Base-by-base conservation (phyloP, 2,113 vertebrate genomes). In the Vidua chalybeata region DNA sequence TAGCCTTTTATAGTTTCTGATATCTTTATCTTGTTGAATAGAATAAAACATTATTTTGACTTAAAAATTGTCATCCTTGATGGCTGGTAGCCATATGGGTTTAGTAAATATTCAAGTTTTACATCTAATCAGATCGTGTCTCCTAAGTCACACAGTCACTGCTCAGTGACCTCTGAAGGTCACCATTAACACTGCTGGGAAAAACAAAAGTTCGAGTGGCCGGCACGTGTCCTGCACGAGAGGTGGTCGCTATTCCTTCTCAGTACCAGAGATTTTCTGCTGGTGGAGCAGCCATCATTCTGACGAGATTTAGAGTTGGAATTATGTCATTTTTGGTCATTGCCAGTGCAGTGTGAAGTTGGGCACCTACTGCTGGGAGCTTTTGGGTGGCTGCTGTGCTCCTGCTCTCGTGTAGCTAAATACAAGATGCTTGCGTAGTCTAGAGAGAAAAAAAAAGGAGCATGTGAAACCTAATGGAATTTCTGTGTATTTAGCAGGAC, bases 211-310 rank as follows among this genome's bases (percentile, higher is more conserved):
- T 24, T 41, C 23, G 71, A 13, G 26, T 49, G 69, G 15, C 16
- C 6, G 20, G 15, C 41, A n/a, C 0, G 0, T 82, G 71, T 80
- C 43, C 51, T 73, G 28, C 59, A 41, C 1, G 4, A 46, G 59
- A 59, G 9, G 13, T 43, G 48, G 35, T 48, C 69, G 28, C 24
- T 79, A 3, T 35, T 85, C 18, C 46, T 64, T 83, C n/a, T 56
- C 12, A 22, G 30, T 46, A 11, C 14, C 27, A 39, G 20, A 56
- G 51, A 13, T 20, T 37, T 24, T 2, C 4, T 82, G 41, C 51
- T 91, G 55, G 18, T 71, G 61, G 35, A 69, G 56, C 63, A 85
- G 66, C 37, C 24, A 21, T 37, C 55, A 58, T 74, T 87, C 52
- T 56, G 33, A 78, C 52, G 66, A 64, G 35, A 14, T 52, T 51